These are phyloP conservation scores for Listronotus bonariensis DNA, from an alignment of 1,140 invertebrate species.

Conservation along the genomic window DNA sequence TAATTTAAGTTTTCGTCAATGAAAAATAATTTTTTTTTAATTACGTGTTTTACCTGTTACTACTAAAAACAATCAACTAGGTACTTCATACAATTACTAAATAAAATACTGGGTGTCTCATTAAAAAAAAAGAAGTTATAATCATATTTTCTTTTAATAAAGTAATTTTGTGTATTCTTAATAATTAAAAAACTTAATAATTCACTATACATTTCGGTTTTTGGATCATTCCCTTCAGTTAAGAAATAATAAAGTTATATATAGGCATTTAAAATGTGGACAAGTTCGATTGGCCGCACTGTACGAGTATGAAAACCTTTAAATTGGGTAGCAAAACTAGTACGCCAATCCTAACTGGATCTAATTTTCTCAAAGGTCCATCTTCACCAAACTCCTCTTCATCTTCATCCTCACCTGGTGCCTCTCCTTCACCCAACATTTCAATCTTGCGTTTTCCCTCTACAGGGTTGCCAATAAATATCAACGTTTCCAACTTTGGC, in stretches of 20 bases:
- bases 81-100: too few species aligned
- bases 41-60: too few species aligned
- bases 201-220: too few species aligned
- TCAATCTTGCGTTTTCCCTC: constrained; percentile 47
- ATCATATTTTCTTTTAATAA: too few species aligned
- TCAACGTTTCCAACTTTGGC: constrained; percentile 55
- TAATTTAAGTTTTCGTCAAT: too few species aligned
- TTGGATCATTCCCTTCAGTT: not conserved
- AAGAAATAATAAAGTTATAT: not conserved
- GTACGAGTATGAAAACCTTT: constrained; percentile 9
- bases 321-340: constrained; percentile 58
- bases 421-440: constrained; percentile 48
- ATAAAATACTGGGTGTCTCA: too few species aligned
- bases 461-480: constrained; percentile 55
- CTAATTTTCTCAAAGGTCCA: constrained; percentile 5
- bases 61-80: too few species aligned
- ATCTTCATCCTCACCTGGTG: constrained; percentile 49
- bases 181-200: not conserved
- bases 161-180: too few species aligned
- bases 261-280: not conserved
- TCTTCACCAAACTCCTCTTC: constrained; percentile 53
- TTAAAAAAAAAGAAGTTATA: too few species aligned
- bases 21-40: too few species aligned
- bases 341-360: constrained; percentile 55
- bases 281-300: too few species aligned